Conservation (phyloP, 2,113 vertebrate species). For the Marmota flaviventris region DNA sequence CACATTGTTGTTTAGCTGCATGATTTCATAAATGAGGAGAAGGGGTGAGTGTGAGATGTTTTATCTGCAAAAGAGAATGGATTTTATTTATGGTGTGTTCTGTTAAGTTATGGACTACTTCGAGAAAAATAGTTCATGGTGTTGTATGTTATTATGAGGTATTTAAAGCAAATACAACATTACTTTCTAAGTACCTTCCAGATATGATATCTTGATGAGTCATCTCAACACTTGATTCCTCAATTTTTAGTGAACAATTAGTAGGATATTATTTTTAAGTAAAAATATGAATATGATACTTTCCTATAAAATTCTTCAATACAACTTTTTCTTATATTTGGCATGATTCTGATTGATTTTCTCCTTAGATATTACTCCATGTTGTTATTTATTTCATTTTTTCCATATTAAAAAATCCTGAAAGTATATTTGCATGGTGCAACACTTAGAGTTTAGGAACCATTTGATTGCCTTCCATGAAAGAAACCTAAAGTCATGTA, state of each 20-base stretch:
- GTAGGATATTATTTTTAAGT: neutral
- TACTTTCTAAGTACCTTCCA: neutral
- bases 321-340: neutral
- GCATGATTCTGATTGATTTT: neutral
- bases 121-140: neutral
- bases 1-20: neutral
- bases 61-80: neutral
- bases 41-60: neutral
- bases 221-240: too few relatives aligned
- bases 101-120: neutral
- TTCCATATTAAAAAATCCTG: neutral
- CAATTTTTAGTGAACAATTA: neutral
- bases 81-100: neutral
- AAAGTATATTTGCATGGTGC: neutral
- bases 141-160: neutral
- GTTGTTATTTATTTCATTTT: neutral
- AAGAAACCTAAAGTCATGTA: neutral
- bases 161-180: neutral
- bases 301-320: neutral
- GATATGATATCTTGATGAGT: neutral
- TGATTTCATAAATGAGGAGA: neutral
- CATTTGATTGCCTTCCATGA: neutral
- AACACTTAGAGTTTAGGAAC: neutral
- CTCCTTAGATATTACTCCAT: neutral
- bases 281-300: neutral